Evolutionary conservation across 92 coral and sea anemone species (phyloP).

Genomic region (Pocillopora grandis): DNA sequence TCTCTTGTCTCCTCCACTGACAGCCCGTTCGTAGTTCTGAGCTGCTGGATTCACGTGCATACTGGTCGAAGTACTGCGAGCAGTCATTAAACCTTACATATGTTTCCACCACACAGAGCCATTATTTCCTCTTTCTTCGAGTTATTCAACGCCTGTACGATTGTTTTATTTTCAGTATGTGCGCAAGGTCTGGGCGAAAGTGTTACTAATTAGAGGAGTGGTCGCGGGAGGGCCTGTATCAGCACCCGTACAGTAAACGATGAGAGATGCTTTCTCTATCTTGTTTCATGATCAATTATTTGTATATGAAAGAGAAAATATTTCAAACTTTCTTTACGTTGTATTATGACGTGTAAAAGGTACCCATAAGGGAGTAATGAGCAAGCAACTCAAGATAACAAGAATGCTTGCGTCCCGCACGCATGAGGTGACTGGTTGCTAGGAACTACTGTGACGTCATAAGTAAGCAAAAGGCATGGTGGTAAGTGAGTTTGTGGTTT

Average conservation of each 20-base stretch:
- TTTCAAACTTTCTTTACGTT: no score
- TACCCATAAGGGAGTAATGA: no score
- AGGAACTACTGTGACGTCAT: constrained; percentile 64
- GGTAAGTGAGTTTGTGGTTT: not conserved
- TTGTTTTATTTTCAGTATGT: not conserved
- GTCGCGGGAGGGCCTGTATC: not conserved
- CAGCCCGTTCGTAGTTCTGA: constrained; percentile 1
- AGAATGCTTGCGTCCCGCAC: not conserved
- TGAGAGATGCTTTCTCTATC: no score
- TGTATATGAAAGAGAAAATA: no score
- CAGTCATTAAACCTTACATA: not conserved
- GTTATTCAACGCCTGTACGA: not conserved
- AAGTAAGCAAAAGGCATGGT: constrained; percentile 51
- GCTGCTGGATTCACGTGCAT: constrained; percentile 25
- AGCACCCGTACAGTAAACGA: no score
- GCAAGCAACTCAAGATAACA: no score
- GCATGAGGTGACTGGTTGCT: constrained; percentile 48
- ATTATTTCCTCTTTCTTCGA: not conserved
- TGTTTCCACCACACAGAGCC: not conserved
- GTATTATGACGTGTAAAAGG: no score
- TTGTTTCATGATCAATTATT: no score
- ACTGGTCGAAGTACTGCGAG: not conserved
- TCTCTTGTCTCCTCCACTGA: not conserved
- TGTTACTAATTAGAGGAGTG: no score
- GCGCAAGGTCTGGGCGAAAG: constrained; percentile 34